Percentiles rank a stretch among this genome's conserved stretches.
phyloP scores from a whole-genome alignment of 2,113 vertebrate species.

The Passer montanus region DNA sequence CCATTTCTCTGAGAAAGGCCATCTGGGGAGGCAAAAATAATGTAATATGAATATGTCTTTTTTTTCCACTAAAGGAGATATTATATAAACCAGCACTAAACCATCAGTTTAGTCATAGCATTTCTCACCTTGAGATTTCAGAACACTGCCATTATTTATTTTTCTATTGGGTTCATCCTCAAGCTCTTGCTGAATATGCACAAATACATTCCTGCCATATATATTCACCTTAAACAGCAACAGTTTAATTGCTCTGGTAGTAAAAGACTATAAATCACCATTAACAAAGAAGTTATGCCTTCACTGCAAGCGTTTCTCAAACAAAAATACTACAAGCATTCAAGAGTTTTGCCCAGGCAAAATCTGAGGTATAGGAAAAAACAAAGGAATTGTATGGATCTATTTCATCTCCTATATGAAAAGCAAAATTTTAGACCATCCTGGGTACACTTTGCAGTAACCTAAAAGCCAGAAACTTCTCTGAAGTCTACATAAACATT shows the following conservation, averaged over 20 bases:
- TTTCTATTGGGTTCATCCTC: background rate
- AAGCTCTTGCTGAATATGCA: background rate
- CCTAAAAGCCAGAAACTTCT: background rate
- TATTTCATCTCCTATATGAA: background rate
- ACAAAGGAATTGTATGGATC: background rate
- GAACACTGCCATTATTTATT: background rate
- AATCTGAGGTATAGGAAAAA: background rate
- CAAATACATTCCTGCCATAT: background rate
- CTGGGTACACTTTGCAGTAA: background rate
- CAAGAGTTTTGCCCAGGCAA: background rate
- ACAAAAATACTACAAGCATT: background rate
- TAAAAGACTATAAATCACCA: background rate
- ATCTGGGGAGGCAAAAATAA: background rate
- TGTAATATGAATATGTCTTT: background rate
- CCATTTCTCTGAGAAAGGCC: background rate
- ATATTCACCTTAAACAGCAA: background rate
- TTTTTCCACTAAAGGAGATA: background rate
- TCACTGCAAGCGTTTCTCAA: background rate
- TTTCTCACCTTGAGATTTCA: constrained; percentile 11
- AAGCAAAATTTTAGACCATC: background rate
- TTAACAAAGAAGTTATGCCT: background rate
- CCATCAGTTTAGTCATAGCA: background rate
- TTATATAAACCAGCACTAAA: background rate
- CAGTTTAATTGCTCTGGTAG: background rate
- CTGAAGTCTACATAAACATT: background rate